Evolutionary conservation across 53 echinoderm and acorn worm genomes (phyloP).

Genomic region (Zoroaster sp.): DNA sequence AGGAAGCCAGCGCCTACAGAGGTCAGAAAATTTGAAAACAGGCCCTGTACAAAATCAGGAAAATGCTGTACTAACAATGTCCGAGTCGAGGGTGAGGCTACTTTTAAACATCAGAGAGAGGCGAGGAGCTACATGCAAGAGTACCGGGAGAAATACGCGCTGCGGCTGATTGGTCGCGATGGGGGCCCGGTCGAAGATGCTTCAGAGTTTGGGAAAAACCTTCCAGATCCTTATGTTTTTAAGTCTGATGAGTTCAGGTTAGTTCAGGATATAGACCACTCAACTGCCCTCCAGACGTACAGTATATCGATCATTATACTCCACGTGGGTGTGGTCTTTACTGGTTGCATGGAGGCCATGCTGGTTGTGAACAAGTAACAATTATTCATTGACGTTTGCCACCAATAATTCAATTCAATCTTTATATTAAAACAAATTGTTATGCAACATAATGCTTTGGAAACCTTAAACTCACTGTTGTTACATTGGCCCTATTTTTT

Average conservation of each 20-base stretch:
- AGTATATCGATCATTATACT: no score
- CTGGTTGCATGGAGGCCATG: no score
- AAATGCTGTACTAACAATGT: not conserved
- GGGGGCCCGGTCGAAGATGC: conserved; percentile 51
- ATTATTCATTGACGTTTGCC: no score
- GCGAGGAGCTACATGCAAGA: conserved; percentile 48
- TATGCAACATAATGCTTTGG: no score
- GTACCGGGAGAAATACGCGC: conserved; percentile 54
- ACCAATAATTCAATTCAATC: no score
- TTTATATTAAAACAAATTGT: no score
- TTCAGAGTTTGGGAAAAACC: conserved; percentile 61
- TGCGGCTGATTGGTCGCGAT: conserved; percentile 44
- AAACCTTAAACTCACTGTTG: no score
- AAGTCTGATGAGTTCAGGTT: conserved; percentile 67
- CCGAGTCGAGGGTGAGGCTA: not conserved
- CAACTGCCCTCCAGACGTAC: no score
- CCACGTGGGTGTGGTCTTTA: no score
- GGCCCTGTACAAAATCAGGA: not conserved
- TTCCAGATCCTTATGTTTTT: conserved; percentile 74
- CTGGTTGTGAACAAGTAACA: no score
- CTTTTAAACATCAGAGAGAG: not conserved
- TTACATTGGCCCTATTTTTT: no score
- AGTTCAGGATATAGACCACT: not conserved
- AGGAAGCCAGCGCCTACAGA: not conserved
- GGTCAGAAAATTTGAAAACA: not conserved